Base-by-base conservation (phyloP, 2,888 invertebrate species). In the Noctua pronuba region DNA sequence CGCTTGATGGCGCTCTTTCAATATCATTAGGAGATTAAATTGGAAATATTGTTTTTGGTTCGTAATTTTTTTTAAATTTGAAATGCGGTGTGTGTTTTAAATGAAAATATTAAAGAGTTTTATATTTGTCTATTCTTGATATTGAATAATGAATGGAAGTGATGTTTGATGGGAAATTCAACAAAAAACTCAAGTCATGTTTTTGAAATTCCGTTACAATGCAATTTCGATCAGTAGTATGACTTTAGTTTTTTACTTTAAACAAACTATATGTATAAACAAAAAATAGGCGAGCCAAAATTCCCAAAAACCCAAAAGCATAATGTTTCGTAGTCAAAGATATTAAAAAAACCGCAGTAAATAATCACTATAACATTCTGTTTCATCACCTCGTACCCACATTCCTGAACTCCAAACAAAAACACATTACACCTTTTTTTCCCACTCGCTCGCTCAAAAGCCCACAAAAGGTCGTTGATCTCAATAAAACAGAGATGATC, bases 401-500 rank as follows among this genome's bases (percentile, higher is more conserved):
- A 65, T 65, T 58, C 31, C 31, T 49, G 21, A 35, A 35, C 5
- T n/a, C n/a, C 4, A 60, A 58, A 18, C 41, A 67, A 75, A 81
- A 67, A 44, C 18, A 8, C 41, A 18, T 28, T 18, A 4, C 7
- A 2, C 4, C 13, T 46, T 35, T 71, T 52, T 66, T 62, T 24
- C 13, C n/a, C 16, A 55, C 55, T 4, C 31, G 5, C 52, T 35
- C 52, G 44, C 16, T 55, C 66, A 78, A 71, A 82, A 67, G 38
- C 55, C 1, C 70, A 67, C 67, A 72, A 72, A 65, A 52, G 84
- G 38, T 79, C 69, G 60, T 28, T 58, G 79, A 79, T 46, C 72
- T 67, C 71, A 79, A 84, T 72, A 81, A 77, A 84, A 68, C 80
- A 71, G 84, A 74, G 79, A 46, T 79, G 73, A 73, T 69, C 31